Evolutionary conservation across 2,113 vertebrate species (phyloP).

Genomic region (Tenebrosternarchus preto): DNA sequence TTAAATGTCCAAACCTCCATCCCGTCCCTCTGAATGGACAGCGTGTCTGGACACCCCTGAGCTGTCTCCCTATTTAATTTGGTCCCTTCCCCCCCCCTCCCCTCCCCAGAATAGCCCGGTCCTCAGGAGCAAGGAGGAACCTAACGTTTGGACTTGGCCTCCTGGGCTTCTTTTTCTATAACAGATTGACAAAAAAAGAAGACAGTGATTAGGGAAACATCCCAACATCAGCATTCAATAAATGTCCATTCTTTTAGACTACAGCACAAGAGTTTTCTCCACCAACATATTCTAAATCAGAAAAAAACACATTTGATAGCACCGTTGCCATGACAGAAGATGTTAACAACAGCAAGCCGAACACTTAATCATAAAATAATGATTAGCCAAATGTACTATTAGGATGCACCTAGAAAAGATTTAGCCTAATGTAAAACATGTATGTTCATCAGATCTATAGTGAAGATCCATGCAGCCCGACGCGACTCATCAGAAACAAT

Average conservation of each 20-base stretch:
- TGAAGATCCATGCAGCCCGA: too few relatives aligned
- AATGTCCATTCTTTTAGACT: too few relatives aligned
- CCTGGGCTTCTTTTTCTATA: constrained; percentile 68
- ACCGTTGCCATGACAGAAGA: too few relatives aligned
- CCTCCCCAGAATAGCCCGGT: constrained; percentile 53
- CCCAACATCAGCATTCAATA: too few relatives aligned
- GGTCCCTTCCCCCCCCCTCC: constrained; percentile 53
- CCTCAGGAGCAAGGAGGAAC: constrained; percentile 13
- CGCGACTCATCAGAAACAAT: background rate
- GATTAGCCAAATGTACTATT: too few relatives aligned
- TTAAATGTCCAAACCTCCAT: constrained; percentile 49
- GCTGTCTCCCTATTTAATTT: constrained; percentile 56
- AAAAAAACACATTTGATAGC: too few relatives aligned
- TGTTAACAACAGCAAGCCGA: too few relatives aligned
- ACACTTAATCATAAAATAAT: too few relatives aligned
- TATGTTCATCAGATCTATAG: too few relatives aligned
- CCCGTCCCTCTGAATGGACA: constrained; percentile 56
- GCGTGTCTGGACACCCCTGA: constrained; percentile 64
- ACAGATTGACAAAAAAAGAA: constrained; percentile 21
- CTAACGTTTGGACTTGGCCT: constrained; percentile 73
- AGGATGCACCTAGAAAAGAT: too few relatives aligned
- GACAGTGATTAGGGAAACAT: background rate
- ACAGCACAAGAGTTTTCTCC: too few relatives aligned
- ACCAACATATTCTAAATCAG: too few relatives aligned
- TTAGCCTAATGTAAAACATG: background rate